These are phyloP conservation scores for Pangasius djambal DNA, from an alignment of 2,797 vertebrate species.

Conservation along the genomic window DNA sequence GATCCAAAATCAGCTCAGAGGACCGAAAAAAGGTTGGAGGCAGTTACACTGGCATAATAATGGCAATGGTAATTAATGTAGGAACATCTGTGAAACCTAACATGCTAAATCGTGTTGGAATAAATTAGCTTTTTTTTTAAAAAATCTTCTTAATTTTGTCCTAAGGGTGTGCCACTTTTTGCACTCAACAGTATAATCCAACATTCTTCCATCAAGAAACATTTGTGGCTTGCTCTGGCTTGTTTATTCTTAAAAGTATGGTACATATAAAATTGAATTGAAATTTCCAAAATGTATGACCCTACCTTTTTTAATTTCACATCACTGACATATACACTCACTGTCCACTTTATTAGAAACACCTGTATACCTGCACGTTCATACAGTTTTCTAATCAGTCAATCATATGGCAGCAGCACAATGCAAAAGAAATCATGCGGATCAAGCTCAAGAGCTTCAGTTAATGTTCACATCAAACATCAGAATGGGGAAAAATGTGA, in stretches of 20 bases:
- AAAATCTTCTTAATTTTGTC: neutral
- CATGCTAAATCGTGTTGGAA: neutral
- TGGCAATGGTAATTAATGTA: neutral
- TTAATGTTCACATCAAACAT: no score
- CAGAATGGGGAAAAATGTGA: neutral
- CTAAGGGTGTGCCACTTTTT: neutral
- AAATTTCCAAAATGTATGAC: neutral
- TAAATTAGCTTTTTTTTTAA: slow-evolving; percentile 11
- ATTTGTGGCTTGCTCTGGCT: neutral
- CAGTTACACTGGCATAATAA: neutral
- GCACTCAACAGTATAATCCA: neutral
- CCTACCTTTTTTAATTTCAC: neutral
- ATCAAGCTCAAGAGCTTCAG: no score
- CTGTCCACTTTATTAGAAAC: neutral
- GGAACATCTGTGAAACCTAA: neutral
- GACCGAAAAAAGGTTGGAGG: neutral
- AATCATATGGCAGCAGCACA: neutral
- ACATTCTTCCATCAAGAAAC: neutral
- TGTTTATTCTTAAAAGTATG: neutral
- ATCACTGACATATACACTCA: neutral
- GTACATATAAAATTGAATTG: neutral
- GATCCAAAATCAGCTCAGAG: neutral
- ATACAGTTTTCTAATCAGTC: neutral
- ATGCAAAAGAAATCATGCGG: no score
- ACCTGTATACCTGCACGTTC: neutral